A percentile compares a stretch with the other conserved stretches of the same genome.
Conservation (phyloP, 2,888 invertebrate species). For the Siphlonurus alternatus region DNA sequence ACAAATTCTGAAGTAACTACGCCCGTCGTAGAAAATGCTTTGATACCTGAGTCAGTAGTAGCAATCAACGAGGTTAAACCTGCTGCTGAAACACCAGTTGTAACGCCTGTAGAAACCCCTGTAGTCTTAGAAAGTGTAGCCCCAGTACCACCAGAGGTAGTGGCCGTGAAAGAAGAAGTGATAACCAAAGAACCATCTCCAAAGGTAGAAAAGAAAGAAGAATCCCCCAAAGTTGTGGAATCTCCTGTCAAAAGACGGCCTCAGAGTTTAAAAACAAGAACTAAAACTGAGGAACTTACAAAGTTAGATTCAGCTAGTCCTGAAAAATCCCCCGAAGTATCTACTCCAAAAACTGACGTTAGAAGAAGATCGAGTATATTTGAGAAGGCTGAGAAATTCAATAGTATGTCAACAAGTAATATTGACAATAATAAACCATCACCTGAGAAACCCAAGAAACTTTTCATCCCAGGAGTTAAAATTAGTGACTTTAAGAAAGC, state of each 20-base stretch:
- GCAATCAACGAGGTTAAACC: neutral
- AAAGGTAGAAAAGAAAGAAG: neutral
- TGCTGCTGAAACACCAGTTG: slow-evolving; percentile 1
- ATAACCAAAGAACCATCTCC: slow-evolving; percentile 11
- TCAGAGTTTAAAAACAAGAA: neutral
- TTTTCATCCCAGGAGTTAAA: slow-evolving; percentile 63
- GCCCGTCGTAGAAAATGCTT: slow-evolving; percentile 12
- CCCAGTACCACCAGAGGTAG: neutral
- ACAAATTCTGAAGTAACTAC: slow-evolving; percentile 13
- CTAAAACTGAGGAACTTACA: slow-evolving; percentile 10
- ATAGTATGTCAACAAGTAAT: slow-evolving; percentile 27
- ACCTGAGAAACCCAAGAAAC: slow-evolving; percentile 33
- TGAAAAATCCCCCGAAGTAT: slow-evolving; percentile 17
- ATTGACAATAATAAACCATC: neutral
- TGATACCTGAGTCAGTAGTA: neutral
- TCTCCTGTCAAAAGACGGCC: neutral
- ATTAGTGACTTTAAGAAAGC: slow-evolving; percentile 76
- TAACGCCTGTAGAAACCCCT: neutral
- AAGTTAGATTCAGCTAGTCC: slow-evolving; percentile 8
- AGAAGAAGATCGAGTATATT: slow-evolving; percentile 47
- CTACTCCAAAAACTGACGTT: slow-evolving; percentile 4
- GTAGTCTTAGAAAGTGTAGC: neutral
- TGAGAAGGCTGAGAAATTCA: slow-evolving; percentile 52
- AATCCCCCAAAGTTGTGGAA: slow-evolving; percentile 3
- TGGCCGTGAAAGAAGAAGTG: slow-evolving; percentile 15